phyloP scores from a whole-genome alignment of 1,140 invertebrate species.

The Drosophila ercepeae region DNA sequence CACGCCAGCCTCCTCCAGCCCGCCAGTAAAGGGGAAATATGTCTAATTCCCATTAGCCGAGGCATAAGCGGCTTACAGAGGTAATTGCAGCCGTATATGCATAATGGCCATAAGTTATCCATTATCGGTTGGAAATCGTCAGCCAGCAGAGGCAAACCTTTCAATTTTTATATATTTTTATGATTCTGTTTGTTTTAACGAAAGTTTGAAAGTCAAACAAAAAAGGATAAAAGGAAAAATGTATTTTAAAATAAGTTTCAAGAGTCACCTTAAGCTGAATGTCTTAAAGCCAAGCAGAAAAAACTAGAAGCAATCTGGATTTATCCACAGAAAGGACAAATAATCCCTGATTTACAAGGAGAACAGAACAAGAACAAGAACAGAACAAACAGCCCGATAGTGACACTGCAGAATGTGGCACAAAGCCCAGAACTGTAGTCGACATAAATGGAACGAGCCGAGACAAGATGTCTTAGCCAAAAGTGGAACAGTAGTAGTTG shows the following conservation, averaged over 20 bases:
- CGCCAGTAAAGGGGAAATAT: conserved; percentile 5
- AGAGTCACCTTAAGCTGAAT: background rate
- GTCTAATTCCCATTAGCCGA: conserved; percentile 46
- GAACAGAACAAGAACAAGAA: too few relatives aligned
- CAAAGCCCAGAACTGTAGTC: conserved; percentile 13
- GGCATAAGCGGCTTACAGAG: conserved; percentile 61
- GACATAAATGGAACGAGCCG: conserved; percentile 31
- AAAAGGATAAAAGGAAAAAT: too few relatives aligned
- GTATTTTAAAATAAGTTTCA: too few relatives aligned
- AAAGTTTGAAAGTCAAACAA: too few relatives aligned
- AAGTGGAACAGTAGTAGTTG: conserved; percentile 36
- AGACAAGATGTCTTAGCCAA: conserved; percentile 25
- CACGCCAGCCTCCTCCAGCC: background rate
- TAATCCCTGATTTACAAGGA: conserved; percentile 27
- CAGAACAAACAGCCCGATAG: conserved; percentile 18
- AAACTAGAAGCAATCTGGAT: conserved; percentile 11
- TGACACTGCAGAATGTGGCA: conserved; percentile 33
- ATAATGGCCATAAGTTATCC: background rate
- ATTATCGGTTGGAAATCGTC: conserved; percentile 25
- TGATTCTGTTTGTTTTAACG: too few relatives aligned
- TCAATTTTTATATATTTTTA: conserved; percentile 2
- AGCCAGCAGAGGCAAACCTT: conserved; percentile 12
- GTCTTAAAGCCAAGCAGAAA: background rate
- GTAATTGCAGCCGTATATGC: conserved; percentile 54
- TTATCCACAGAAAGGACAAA: conserved; percentile 19